Base-by-base conservation (phyloP, 2,888 invertebrate species). In the Athalia rosae region DNA sequence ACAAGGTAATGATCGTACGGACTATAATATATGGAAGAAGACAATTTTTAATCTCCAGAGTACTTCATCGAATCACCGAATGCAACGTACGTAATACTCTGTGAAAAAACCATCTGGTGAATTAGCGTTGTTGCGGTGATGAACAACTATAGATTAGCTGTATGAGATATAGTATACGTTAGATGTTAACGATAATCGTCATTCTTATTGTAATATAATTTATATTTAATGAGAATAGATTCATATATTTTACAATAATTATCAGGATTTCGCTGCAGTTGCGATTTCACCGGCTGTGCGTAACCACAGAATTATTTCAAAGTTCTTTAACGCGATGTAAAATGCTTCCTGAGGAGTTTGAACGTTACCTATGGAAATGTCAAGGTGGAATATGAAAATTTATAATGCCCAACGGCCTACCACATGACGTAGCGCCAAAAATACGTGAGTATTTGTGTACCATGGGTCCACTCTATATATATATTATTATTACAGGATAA, bases 351-450 rank as follows among this genome's bases (percentile, higher is more conserved):
- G 66, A 73, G 63, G 78, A 77, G 80, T 79, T 73, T 66, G 77
- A 67, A 76, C 77, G 78, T 76, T 80, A 79, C 80, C 77, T 76
- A 78, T 77, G 78, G 66, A 86, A 85, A 85, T 84, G 83, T 85
- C 86, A 85, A 86, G 85, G 85, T 81, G 79, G 78, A 79, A 69
- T 71, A 76, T 62, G 53, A 53, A 43, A 74, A 78, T 77, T 76
- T 67, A 80, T 80, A 80, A 61, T 73, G 77, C 76, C 78, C 64
- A 77, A 79, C 77, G 69, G 76, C 79, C 47, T 41, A n/a, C 47
- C 41, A n/a, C 8, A 56, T 71, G 71, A 56, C 58, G 43, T 28
- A 71, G 56, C 8, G 50, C 50, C 64, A 47, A 15, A 47, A 67
- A 67, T 50, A 48, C 50, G 15, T 3, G 3, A 47, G 7, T 64